phyloP scores from a whole-genome alignment of 2,888 invertebrate species.

The Agrotis clavis region DNA sequence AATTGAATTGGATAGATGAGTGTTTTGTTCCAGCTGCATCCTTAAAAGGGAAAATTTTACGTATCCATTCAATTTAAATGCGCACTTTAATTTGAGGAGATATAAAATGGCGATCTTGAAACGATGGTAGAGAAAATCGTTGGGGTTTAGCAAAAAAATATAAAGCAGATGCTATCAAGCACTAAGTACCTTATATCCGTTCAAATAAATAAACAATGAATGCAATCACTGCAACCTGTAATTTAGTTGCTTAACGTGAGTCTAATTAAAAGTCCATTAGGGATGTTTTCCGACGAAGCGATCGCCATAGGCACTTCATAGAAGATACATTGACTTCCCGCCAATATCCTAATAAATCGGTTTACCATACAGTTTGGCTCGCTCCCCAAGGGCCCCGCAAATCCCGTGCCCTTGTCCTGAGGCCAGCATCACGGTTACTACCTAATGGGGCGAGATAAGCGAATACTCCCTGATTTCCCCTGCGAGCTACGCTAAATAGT shows the following conservation, averaged over 20 bases:
- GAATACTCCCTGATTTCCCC: conserved; percentile 86
- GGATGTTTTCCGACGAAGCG: conserved; percentile 3
- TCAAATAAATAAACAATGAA: conserved; percentile 25
- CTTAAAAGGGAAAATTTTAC: conserved; percentile 45
- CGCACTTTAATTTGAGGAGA: conserved; percentile 42
- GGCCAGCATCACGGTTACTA: conserved; percentile 68
- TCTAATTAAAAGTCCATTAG: conserved; percentile 43
- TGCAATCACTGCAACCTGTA: conserved; percentile 11
- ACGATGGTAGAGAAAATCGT: background rate
- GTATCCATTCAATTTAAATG: conserved; percentile 46
- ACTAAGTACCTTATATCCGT: conserved; percentile 30
- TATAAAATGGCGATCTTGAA: conserved; percentile 20
- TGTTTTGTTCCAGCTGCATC: conserved; percentile 71
- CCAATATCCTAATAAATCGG: conserved; percentile 59
- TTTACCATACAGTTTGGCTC: conserved; percentile 58
- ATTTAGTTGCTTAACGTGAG: conserved; percentile 14
- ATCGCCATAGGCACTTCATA: background rate
- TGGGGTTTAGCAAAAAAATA: conserved; percentile 31
- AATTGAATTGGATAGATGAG: conserved; percentile 87
- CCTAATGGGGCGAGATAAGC: conserved; percentile 87
- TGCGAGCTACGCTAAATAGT: conserved; percentile 73
- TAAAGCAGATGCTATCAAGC: conserved; percentile 14
- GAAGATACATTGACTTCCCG: conserved; percentile 19
- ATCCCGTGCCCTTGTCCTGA: conserved; percentile 77
- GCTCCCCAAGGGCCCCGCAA: conserved; percentile 59